Evolutionary conservation across 2,888 invertebrate species (phyloP).

Genomic region (Myathropa florea): DNA sequence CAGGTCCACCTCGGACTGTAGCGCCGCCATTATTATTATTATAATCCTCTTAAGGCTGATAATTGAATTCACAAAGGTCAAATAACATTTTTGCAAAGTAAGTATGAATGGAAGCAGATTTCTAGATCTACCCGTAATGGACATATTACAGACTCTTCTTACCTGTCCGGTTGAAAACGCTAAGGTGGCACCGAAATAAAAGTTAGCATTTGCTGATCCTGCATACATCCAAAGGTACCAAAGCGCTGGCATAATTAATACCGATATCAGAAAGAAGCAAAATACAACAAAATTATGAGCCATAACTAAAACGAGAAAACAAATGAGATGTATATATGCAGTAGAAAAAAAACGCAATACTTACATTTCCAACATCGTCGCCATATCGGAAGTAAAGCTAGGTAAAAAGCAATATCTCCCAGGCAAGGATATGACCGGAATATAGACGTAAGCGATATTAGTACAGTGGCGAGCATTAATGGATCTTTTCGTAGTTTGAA

Average conservation of each 20-base stretch:
- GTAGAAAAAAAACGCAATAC: slow-evolving; percentile 74
- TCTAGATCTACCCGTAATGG: no score
- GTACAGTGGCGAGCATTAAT: slow-evolving; percentile 88
- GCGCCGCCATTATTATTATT: no score
- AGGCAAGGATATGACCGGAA: slow-evolving; percentile 98
- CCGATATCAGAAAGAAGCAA: slow-evolving; percentile 93
- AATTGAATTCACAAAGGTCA: no score
- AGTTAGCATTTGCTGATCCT: slow-evolving; percentile 99
- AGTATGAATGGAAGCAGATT: no score
- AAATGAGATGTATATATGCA: slow-evolving; percentile 9
- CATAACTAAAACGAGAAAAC: slow-evolving; percentile 85
- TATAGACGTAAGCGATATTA: slow-evolving; percentile 91
- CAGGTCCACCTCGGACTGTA: no score
- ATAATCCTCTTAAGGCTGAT: no score
- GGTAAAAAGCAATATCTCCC: slow-evolving; percentile 95
- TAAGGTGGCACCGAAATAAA: slow-evolving; percentile 98
- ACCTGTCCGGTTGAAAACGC: slow-evolving; percentile 95
- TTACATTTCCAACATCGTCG: slow-evolving; percentile 92
- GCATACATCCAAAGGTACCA: slow-evolving; percentile 99
- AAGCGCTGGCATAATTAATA: slow-evolving; percentile 95
- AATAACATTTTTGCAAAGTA: no score
- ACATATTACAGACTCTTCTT: slow-evolving; percentile 67
- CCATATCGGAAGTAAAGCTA: slow-evolving; percentile 95
- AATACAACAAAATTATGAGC: slow-evolving; percentile 96
- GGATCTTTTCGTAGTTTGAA: slow-evolving; percentile 90